phyloP scores from a whole-genome alignment of 2,113 vertebrate species.

The Charina bottae region DNA sequence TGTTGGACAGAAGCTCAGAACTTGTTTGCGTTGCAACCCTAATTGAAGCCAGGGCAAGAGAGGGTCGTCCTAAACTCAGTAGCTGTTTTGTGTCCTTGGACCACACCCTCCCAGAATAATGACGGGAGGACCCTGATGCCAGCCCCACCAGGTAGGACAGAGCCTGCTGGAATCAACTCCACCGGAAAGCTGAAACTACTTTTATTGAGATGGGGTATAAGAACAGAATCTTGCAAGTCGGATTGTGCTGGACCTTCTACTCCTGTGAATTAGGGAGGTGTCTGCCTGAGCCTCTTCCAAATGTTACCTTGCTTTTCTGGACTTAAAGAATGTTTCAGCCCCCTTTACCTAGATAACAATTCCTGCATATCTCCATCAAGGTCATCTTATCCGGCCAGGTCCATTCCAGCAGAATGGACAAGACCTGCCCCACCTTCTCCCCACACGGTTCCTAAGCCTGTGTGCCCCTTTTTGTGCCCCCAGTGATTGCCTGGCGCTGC shows the following conservation, averaged over 20 bases:
- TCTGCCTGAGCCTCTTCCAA: neutral
- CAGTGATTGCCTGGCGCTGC: conserved; percentile 92
- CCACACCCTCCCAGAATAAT: neutral
- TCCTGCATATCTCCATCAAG: neutral
- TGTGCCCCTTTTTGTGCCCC: fast-evolving
- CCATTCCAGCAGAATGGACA: neutral
- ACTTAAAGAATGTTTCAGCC: neutral
- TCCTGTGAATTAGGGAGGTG: neutral
- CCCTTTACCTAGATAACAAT: neutral
- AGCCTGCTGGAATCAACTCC: no score
- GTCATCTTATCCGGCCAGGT: neutral
- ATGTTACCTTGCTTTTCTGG: neutral
- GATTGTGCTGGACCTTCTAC: neutral
- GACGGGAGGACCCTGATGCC: neutral
- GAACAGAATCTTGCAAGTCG: neutral
- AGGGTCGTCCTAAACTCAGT: neutral
- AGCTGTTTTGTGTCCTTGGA: neutral
- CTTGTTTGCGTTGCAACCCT: no score
- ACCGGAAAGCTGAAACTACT: neutral
- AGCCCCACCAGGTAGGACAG: neutral
- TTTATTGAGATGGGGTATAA: neutral
- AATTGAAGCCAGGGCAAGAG: neutral
- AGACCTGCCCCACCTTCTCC: neutral
- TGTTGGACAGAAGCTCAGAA: neutral
- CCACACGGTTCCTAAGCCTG: neutral